These are phyloP conservation scores for Acanthoscelides obtectus DNA, from an alignment of 2,888 invertebrate species.

Conservation along the genomic window DNA sequence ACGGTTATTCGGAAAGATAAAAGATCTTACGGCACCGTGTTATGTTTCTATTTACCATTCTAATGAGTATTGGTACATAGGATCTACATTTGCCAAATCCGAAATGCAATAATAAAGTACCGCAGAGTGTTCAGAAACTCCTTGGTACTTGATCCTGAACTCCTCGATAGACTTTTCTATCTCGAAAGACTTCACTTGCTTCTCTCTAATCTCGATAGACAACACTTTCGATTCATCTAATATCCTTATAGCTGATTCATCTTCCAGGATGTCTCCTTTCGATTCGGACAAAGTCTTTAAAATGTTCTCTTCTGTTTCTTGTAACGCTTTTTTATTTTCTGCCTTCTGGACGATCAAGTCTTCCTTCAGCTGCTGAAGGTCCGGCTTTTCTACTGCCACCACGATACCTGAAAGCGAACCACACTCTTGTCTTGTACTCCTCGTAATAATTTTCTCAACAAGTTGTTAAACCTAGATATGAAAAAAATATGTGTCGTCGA, in stretches of 20 bases:
- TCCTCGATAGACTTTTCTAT: conserved; percentile 74
- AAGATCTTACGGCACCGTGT: too few relatives aligned
- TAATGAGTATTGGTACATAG: conserved; percentile 86
- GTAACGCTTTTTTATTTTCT: conserved; percentile 72
- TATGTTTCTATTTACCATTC: conserved; percentile 53
- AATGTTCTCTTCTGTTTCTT: conserved; percentile 86
- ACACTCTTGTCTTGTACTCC: too few relatives aligned
- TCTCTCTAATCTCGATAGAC: conserved; percentile 76
- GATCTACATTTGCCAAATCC: conserved; percentile 78
- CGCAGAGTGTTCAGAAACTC: conserved; percentile 75
- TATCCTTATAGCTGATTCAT: conserved; percentile 83
- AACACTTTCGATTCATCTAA: conserved; percentile 80
- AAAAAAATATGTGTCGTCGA: too few relatives aligned
- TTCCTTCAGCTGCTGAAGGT: conserved; percentile 76
- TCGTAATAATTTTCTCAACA: too few relatives aligned
- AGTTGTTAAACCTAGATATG: too few relatives aligned
- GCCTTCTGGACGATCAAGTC: conserved; percentile 74
- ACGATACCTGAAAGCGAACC: conserved; percentile 68
- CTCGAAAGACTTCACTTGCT: conserved; percentile 72
- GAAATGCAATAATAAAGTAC: conserved; percentile 78
- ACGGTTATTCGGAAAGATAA: too few relatives aligned
- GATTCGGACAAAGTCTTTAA: conserved; percentile 75
- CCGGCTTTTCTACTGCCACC: conserved; percentile 79
- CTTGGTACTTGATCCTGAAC: conserved; percentile 68
- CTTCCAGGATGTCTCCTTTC: conserved; percentile 86